Base-by-base conservation (phyloP, 37 sponge, comb jelly and placozoan genomes). In the Beroe forskalii region DNA sequence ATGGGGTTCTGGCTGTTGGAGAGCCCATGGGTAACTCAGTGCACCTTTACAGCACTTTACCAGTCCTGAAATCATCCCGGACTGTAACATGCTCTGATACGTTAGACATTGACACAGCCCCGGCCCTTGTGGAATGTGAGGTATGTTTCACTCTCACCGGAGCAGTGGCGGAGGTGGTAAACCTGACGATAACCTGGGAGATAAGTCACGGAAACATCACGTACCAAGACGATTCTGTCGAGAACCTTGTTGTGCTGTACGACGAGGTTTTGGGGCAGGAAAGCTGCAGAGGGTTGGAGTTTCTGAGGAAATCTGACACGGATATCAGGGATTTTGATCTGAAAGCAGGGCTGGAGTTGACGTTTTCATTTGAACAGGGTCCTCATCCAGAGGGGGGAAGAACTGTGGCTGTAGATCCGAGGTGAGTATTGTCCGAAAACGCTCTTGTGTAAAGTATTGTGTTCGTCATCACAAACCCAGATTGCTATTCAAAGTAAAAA, bases 321-420 rank as follows among this genome's bases (percentile, higher is more conserved):
- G 72, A 69, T 33, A 69, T 69, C 27, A 69, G 38, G 38, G 17
- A 36, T 37, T 69, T 69, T 69, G 72, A 69, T 33, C 38, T 69
- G 72, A 32, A 17, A 4, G 9, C 72, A 2, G 72, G 32, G 1
- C 3, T 69, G 1, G 38, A 36, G 38, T 2, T 69, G 32, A 33
- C 35, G 4, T 69, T 69, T 17, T 32, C 33, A 12, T 69, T 69
- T 33, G 0, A 2, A 36, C 72, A 69, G 38, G 9, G 39, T 9
- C 72, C 72, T 32, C 37, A 69, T 69, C 72, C 72, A 19, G 38
- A 33, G 38, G 72, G 32, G 38, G 72, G 72, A 4, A 32, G 72
- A 36, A 17, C 32, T 6, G 72, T 69, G 19, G 72, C 72, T 36
- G 32, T 69, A 19, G 72, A 27, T 8, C 72, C 72, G 19, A 48